A percentile compares a stretch with the other conserved stretches of the same genome.
phyloP scores from a whole-genome alignment of 2,888 invertebrate genomes.

The Leuctra nigra region DNA sequence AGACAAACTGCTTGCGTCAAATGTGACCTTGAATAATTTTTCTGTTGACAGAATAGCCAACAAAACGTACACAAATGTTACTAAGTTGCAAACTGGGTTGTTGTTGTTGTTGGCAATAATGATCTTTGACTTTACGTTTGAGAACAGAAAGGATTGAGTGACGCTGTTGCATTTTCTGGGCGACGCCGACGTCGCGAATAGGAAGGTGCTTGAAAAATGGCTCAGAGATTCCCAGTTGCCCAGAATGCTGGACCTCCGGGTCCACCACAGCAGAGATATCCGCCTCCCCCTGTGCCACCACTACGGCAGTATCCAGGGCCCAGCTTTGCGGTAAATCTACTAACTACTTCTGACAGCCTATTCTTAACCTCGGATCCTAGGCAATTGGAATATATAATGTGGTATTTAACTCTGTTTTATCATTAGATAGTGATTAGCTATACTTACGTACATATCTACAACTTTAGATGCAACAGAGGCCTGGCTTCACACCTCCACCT shows the following conservation, averaged over 20 bases:
- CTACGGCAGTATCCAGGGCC: conserved; percentile 62
- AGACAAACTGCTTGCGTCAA: too few relatives aligned
- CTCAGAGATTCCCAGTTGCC: conserved; percentile 33
- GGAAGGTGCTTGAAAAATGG: conserved; percentile 29
- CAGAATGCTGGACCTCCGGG: conserved; percentile 35
- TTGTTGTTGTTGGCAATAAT: background rate
- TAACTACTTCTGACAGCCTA: background rate
- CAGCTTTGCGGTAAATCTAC: conserved; percentile 62
- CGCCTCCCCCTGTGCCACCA: conserved; percentile 52
- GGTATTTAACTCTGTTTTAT: too few relatives aligned
- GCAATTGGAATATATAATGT: too few relatives aligned
- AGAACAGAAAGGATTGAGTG: too few relatives aligned
- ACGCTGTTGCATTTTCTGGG: background rate
- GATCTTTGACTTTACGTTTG: background rate
- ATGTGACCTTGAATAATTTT: too few relatives aligned
- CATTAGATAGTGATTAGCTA: background rate
- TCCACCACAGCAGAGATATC: conserved; percentile 51
- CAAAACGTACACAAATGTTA: background rate
- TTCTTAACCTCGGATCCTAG: background rate
- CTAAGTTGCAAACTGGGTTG: background rate
- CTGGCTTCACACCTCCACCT: conserved; percentile 61
- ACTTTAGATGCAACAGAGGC: conserved; percentile 49
- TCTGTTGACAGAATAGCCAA: too few relatives aligned
- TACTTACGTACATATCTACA: conserved; percentile 21
- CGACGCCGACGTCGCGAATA: background rate